A percentile compares a stretch with the other conserved stretches of the same genome.
Evolutionary conservation across 2,888 invertebrate genomes (phyloP).

Genomic region (Cerastis rubricosa): DNA sequence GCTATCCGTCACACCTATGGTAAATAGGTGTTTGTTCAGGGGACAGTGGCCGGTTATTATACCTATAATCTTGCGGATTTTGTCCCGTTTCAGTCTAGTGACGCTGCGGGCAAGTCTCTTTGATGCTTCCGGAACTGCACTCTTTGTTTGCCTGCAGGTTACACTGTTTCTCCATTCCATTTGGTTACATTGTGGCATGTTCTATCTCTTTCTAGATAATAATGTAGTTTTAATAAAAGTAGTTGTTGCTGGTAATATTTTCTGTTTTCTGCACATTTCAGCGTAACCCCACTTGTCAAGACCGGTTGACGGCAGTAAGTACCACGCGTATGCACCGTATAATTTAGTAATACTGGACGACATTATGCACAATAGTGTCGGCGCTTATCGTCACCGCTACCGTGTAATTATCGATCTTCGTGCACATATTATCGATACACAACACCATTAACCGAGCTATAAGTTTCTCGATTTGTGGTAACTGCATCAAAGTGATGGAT

Average conservation of each 20-base stretch:
- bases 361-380: constrained; percentile 88
- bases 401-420: constrained; percentile 84
- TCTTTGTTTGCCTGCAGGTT: too few species aligned
- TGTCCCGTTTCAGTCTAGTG: too few species aligned
- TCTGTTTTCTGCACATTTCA: constrained; percentile 38
- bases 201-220: neutral
- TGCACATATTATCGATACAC: constrained; percentile 80
- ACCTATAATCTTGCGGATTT: too few species aligned
- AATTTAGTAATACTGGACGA: constrained; percentile 86
- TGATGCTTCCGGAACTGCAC: too few species aligned
- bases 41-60: too few species aligned
- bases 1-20: too few species aligned
- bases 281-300: constrained; percentile 50
- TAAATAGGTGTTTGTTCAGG: too few species aligned
- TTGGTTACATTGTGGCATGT: too few species aligned
- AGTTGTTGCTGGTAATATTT: neutral
- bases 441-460: constrained; percentile 74
- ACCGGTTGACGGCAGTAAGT: constrained; percentile 72
- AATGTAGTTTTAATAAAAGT: neutral
- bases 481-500: constrained; percentile 83
- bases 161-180: too few species aligned
- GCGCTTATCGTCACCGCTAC: constrained; percentile 83
- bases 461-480: constrained; percentile 83
- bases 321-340: constrained; percentile 73
- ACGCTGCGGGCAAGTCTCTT: too few species aligned